These are phyloP conservation scores for Neodontobutis hainanensis DNA, from an alignment of 2,113 vertebrate species.

Conservation along the genomic window DNA sequence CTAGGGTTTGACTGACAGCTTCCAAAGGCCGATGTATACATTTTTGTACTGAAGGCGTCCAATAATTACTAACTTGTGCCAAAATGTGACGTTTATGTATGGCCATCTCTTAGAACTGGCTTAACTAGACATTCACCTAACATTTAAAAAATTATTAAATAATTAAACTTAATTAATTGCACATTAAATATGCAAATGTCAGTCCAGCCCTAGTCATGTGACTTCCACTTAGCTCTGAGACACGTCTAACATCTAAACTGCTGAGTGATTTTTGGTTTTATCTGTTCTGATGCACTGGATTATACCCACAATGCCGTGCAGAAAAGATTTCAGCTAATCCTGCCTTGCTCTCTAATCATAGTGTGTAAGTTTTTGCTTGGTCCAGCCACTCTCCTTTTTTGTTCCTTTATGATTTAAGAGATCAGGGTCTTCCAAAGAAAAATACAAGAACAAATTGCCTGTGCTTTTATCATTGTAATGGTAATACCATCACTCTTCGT, in stretches of 20 bases:
- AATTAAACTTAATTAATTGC: conserved; percentile 7
- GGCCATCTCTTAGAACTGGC: neutral
- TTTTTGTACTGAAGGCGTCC: conserved; percentile 25
- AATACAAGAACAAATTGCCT: neutral
- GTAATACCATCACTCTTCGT: neutral
- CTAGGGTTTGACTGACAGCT: conserved; percentile 57
- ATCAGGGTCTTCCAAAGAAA: neutral
- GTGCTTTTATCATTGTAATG: conserved; percentile 10
- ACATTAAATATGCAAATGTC: conserved; percentile 1
- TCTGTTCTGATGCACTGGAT: conserved; percentile 37
- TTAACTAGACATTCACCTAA: conserved; percentile 19
- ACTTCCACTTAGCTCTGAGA: neutral
- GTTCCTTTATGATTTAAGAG: conserved; percentile 28
- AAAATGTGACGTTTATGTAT: conserved; percentile 21
- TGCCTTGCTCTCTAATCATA: neutral
- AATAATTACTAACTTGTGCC: conserved; percentile 15
- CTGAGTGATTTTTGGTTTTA: conserved; percentile 28
- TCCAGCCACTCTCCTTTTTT: conserved; percentile 5
- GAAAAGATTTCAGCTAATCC: neutral
- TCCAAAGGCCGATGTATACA: conserved; percentile 45
- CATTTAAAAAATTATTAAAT: neutral
- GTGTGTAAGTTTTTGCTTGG: conserved; percentile 1
- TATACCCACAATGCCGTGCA: conserved; percentile 42
- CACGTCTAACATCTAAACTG: conserved; percentile 24
- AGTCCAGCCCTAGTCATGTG: conserved; percentile 4